Conservation (phyloP, 64 coral and sea anemone species). For the Pocillopora verrucosa region DNA sequence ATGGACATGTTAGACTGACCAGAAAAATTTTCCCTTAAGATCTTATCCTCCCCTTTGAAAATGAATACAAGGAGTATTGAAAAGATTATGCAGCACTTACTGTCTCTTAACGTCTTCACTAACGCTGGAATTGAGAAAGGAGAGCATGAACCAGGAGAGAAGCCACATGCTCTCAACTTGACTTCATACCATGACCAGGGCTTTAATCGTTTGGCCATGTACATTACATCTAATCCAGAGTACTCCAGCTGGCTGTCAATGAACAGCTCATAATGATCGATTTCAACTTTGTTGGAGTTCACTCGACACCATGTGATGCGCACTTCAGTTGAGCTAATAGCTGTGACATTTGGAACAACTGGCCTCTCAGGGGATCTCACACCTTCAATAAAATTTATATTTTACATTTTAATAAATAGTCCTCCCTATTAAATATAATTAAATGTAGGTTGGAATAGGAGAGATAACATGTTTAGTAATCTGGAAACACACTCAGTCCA, state of each 20-base stretch:
- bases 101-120: constrained; percentile 56
- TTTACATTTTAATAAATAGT: too few species aligned
- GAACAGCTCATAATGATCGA: constrained; percentile 90
- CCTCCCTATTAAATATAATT: too few species aligned
- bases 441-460: too few species aligned
- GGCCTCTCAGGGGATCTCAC: constrained; percentile 72
- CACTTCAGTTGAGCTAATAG: constrained; percentile 70
- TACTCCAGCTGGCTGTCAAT: constrained; percentile 91
- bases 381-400: background rate
- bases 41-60: background rate
- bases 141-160: constrained; percentile 75
- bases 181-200: constrained; percentile 80
- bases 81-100: constrained; percentile 38
- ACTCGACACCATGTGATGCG: constrained; percentile 89
- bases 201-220: constrained; percentile 78
- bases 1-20: too few species aligned
- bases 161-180: constrained; percentile 83
- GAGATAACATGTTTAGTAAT: too few species aligned
- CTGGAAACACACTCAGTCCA: too few species aligned
- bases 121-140: constrained; percentile 55
- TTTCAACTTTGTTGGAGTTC: constrained; percentile 84
- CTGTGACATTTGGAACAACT: constrained; percentile 89
- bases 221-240: constrained; percentile 90
- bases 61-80: background rate
- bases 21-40: too few species aligned